phyloP scores from a whole-genome alignment of 2,888 invertebrate species.

The Abscondita cerata region DNA sequence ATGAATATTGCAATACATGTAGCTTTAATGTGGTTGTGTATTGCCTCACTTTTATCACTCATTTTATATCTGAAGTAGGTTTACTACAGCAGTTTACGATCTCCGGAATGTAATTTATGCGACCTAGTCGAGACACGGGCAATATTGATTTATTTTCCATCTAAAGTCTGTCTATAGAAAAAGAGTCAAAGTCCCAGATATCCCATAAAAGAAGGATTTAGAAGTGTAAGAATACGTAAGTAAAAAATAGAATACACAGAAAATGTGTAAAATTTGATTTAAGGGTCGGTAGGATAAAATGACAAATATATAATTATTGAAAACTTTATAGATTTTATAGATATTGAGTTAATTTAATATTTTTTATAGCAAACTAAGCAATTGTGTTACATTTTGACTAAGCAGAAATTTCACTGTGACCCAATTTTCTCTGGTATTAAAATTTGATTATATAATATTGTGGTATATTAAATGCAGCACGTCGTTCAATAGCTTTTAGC shows the following conservation, averaged over 20 bases:
- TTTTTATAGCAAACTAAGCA: too few species aligned
- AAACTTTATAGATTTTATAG: too few species aligned
- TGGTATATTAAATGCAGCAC: too few species aligned
- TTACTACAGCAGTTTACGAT: conserved; percentile 22
- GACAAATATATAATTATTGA: too few species aligned
- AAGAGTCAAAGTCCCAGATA: background rate
- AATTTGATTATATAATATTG: too few species aligned
- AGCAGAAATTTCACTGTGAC: too few species aligned
- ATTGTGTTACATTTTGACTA: too few species aligned
- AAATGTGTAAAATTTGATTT: too few species aligned
- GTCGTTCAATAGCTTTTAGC: too few species aligned
- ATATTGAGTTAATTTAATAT: too few species aligned
- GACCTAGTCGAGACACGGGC: conserved; percentile 15
- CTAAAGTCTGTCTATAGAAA: conserved; percentile 11
- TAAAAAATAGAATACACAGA: too few species aligned
- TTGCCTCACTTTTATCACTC: conserved; percentile 24
- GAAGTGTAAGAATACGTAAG: background rate
- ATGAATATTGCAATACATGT: conserved; percentile 17
- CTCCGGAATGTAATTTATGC: conserved; percentile 25
- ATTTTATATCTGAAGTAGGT: conserved; percentile 23
- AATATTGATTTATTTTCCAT: conserved; percentile 25
- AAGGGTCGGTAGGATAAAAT: background rate
- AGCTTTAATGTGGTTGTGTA: conserved; percentile 21
- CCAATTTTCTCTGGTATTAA: too few species aligned
- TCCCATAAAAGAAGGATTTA: background rate